A percentile compares a stretch with the other conserved stretches of the same genome.
These are phyloP conservation scores for Drosophila repleta DNA, from an alignment of 1,140 invertebrate genomes.

Conservation along the genomic window DNA sequence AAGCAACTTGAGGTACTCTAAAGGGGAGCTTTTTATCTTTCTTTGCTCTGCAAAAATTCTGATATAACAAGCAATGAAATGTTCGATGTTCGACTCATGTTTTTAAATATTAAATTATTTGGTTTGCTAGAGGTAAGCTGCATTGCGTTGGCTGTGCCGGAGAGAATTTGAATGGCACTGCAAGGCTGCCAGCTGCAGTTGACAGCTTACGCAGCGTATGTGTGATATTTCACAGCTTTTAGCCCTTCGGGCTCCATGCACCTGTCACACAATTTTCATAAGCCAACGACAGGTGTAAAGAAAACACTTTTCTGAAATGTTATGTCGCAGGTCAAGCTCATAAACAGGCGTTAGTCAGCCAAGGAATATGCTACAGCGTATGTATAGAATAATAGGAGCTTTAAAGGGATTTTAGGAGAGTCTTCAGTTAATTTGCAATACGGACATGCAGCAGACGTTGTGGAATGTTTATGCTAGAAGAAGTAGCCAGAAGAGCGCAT, in stretches of 20 bases:
- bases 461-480: no score
- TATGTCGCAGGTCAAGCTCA: constrained; percentile 9
- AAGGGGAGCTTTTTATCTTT: no score
- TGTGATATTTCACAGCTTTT: constrained; percentile 14
- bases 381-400: neutral
- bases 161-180: constrained; percentile 3
- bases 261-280: constrained; percentile 10
- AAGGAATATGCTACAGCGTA: neutral
- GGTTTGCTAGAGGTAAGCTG: neutral
- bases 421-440: no score
- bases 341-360: neutral
- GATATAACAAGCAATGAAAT: no score
- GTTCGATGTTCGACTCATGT: neutral
- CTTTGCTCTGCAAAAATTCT: no score
- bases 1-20: no score
- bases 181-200: constrained; percentile 64
- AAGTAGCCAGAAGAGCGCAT: no score
- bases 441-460: neutral
- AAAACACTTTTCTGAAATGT: neutral
- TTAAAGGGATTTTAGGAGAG: neutral
- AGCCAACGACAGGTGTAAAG: neutral
- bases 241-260: neutral
- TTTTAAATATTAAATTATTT: neutral
- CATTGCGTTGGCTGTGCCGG: neutral
- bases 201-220: constrained; percentile 24